These are phyloP conservation scores for Mellilla xanthometata DNA, from an alignment of 2,888 invertebrate genomes.

Conservation along the genomic window DNA sequence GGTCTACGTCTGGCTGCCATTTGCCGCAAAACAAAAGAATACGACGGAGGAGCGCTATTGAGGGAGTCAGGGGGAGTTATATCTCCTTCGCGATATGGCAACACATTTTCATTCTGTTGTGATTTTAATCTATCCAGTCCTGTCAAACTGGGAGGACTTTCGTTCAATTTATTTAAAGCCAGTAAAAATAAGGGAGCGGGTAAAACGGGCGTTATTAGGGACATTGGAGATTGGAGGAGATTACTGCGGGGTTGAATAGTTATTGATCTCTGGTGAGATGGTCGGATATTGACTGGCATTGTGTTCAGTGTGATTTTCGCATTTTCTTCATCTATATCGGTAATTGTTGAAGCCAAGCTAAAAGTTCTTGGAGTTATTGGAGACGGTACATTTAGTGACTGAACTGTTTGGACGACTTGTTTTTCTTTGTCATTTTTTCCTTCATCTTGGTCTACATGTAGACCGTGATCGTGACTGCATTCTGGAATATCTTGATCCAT, in stretches of 20 bases:
- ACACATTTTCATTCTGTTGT: conserved; percentile 21
- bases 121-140: conserved; percentile 36
- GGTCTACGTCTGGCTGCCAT: conserved; percentile 60
- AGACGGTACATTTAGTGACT: not conserved
- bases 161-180: conserved; percentile 60
- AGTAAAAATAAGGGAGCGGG: conserved; percentile 59
- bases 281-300: conserved; percentile 35
- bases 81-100: conserved; percentile 35
- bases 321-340: not conserved
- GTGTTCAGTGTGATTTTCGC: not conserved
- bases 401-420: not conserved
- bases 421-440: not conserved
- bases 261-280: conserved; percentile 21
- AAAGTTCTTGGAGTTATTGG: conserved; percentile 21
- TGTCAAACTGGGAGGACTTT: conserved; percentile 46
- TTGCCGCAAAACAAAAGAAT: conserved; percentile 71
- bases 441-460: not conserved
- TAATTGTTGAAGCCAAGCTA: conserved; percentile 5
- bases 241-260: conserved; percentile 27
- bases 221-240: conserved; percentile 39
- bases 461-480: conserved; percentile 15
- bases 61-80: conserved; percentile 63
- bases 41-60: conserved; percentile 69
- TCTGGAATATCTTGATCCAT: not conserved
- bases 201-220: conserved; percentile 35